Base-by-base conservation (phyloP, 37 sponge, comb jelly and placozoan species). In the Geodia barretti region DNA sequence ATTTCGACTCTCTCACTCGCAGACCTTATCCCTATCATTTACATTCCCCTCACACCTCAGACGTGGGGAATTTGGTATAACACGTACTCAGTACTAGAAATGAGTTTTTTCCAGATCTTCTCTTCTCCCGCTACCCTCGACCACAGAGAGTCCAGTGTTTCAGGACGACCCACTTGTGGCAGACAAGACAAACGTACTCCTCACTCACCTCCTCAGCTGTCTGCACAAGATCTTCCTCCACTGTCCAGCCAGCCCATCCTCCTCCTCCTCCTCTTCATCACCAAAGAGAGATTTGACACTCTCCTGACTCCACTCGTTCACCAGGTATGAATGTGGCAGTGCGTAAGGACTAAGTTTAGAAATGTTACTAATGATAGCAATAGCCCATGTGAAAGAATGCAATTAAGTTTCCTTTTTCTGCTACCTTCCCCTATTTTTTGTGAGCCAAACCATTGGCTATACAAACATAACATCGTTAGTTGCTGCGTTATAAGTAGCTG, bases 281-380 rank as follows among this genome's bases (percentile, higher is more conserved):
- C 84, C 35, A 89, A 78, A 67, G 91, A 95, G 26, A 70, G 80
- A 36, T 95, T 92, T 84, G 70, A 87, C 0, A 75, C 79, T 3
- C 70, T 94, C 19, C 28, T 94, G 62, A 21, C 70, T 26, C 88
- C 95, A 0, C 82, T 94, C 2, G 83, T 84, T 1, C 63, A 91
- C 26, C 95, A 94, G 82, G 92, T 95, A 36, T 1, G 54, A 74
- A n/a, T n/a, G n/a, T n/a, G n/a, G n/a, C n/a, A n/a, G n/a, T n/a
- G n/a, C n/a, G n/a, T n/a, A n/a, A n/a, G 5, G 21, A 25, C 67
- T 31, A 29, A 19, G 34, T 72, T 41, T 17, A 31, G 21, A n/a
- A 8, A 41, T 72, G 60, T 30, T 24, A 39, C 19, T 79, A 40
- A 20, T 26, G 17, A 2, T 5, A 36, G 28, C 5, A n/a, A n/a